These are phyloP conservation scores for Flabesymbios commensalis DNA, from an alignment of 2,888 invertebrate genomes.

Conservation along the genomic window DNA sequence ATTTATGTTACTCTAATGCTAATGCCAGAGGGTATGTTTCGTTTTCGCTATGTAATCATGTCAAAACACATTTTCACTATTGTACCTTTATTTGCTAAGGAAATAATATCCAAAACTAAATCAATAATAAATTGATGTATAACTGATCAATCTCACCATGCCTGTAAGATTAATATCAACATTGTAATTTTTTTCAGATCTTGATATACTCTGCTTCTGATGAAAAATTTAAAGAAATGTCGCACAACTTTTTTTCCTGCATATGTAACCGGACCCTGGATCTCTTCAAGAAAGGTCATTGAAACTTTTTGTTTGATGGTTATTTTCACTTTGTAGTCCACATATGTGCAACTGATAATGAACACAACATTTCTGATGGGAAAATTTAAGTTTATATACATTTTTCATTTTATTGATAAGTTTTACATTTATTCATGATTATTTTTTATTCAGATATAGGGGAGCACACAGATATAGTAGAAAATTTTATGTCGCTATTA, in stretches of 20 bases:
- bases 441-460: slow-evolving; percentile 60
- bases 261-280: slow-evolving; percentile 37
- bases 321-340: too few species aligned
- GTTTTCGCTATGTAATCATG: not conserved
- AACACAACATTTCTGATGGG: too few species aligned
- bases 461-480: slow-evolving; percentile 73
- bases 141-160: too few species aligned
- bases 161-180: too few species aligned
- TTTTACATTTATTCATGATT: not conserved
- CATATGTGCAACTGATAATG: too few species aligned
- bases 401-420: not conserved
- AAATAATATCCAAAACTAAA: too few species aligned
- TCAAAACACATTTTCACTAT: not conserved
- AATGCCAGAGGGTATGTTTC: not conserved
- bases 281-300: slow-evolving; percentile 33
- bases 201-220: slow-evolving; percentile 59
- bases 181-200: slow-evolving; percentile 47
- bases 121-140: too few species aligned
- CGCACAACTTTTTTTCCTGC: slow-evolving; percentile 62
- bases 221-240: slow-evolving; percentile 38
- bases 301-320: too few species aligned
- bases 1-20: too few species aligned
- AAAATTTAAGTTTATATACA: not conserved
- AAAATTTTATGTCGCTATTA: slow-evolving; percentile 68
- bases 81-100: too few species aligned